phyloP scores from a whole-genome alignment of 2,113 vertebrate species.

The Labeo rohita region DNA sequence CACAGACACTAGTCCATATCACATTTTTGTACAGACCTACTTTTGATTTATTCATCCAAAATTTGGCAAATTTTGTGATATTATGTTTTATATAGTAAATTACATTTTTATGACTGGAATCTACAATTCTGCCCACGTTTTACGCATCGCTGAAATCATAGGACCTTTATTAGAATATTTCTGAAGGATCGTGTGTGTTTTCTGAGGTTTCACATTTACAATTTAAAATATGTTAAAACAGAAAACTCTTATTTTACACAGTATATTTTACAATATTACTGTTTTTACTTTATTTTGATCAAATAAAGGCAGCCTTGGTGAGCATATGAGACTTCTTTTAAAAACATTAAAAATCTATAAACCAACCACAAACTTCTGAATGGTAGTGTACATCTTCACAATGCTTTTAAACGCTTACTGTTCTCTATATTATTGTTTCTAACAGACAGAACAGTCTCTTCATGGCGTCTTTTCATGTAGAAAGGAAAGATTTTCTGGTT shows the following conservation, averaged over 20 bases:
- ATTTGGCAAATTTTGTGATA: no score
- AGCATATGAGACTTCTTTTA: not conserved
- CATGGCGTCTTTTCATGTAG: not conserved
- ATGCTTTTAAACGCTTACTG: not conserved
- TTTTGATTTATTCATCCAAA: no score
- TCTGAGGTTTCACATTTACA: not conserved
- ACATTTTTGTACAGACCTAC: no score
- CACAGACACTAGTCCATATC: no score
- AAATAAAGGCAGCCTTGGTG: not conserved
- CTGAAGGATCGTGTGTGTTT: not conserved
- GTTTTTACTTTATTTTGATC: not conserved
- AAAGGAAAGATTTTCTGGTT: not conserved
- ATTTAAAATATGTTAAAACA: not conserved
- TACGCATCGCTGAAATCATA: no score
- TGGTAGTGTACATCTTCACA: not conserved
- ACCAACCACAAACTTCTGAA: no score
- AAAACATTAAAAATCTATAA: not conserved
- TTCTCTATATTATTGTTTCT: not conserved
- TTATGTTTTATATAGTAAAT: no score
- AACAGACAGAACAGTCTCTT: not conserved
- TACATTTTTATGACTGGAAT: no score
- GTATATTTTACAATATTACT: not conserved
- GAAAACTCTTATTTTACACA: not conserved
- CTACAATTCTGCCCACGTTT: no score
- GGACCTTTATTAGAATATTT: not conserved